Base-by-base conservation (phyloP, 2,888 invertebrate species). In the Magallana nippona region DNA sequence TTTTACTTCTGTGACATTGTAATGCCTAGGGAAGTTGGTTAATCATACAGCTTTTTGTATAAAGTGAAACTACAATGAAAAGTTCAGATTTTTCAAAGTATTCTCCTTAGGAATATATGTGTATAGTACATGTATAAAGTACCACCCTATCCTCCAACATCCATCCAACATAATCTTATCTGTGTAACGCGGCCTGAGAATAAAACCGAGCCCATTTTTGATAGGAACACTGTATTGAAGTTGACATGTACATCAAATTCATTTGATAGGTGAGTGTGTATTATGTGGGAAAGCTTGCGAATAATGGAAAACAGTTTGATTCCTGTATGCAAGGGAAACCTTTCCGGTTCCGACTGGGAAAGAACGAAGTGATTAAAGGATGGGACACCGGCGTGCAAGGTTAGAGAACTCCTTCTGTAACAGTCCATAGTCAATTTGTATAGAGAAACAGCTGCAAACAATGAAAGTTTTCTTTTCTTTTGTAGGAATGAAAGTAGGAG, bases 401-500 rank as follows among this genome's bases (percentile, higher is more conserved):
- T 92, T 85, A 44, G 78, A 80, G 55, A 32, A 13, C 10, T 0
- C 44, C 10, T 44, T 44, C 44, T 8, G 44, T 44, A 44, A 44
- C 44, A 10, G 44, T 44, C 44, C 5, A 44, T 44, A 44, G 44
- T 44, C n/a, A n/a, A 60, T 60, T n/a, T 19, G n/a, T 60, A 5
- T 60, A 60, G n/a, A 60, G 2, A 27, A 22, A 71, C 71, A 5
- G 1, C 22, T 27, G 13, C 32, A 13, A n/a, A 63, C n/a, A 55
- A 44, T 78, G 32, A 13, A 15, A n/a, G 15, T 71, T 32, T 58
- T 19, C 15, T 78, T 63, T 57, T 44, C 0, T 22, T 60, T 79
- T 89, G 10, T 86, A 93, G 94, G 98, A 80, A 98, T 99, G 98
- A 98, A 97, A 95, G 96, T 98, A 85, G 98, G 98, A 57, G 98